Evolutionary conservation across 2,888 invertebrate genomes (phyloP), one percentile per base, ranked within the genome.

Genomic region (Lacanobia oleracea): DNA sequence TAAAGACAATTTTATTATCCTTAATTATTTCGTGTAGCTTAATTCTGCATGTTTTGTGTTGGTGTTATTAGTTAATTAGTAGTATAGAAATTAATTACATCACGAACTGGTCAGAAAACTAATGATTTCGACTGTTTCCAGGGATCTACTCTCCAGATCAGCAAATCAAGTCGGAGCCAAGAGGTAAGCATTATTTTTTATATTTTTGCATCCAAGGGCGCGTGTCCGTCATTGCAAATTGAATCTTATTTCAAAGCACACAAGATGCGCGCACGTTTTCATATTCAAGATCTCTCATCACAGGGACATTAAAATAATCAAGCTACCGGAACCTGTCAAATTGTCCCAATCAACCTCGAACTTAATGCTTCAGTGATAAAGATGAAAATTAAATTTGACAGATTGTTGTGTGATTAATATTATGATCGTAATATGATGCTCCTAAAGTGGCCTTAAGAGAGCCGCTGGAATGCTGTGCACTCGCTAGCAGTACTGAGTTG

Each of bases 121-220:
- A 77, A 81, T 67, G 21, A 18, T 14, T 40, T 61, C 21, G 23
- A 62, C 43, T 62, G 50, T 71, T 75, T 88, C 6, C 88, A 92
- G 92, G 87, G 51, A 65, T 81, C n/a, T 89, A 86, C 75, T 82
- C 82, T 43, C 75, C 86, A 14, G 90, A 91, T 4, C 89, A 87
- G 51, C 85, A 88, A 27, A 93, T 95, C 71, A 95, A 95, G 76
- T 82, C 91, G 2, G 95, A 95, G 75, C 95, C 95, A 0, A 90
- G 90, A 90, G 92, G 95, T 94, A 33, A 88, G 88, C 72, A n/a
- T 37, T 57, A 57, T 7, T 37, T 12, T n/a, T 7, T 21, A 10
- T 21, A 9, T 40, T 40, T 1, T n/a, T 57, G 12, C 37, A 2
- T 57, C n/a, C 7, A 37, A 12, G 2, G 6, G 0, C 14, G n/a